Conservation (phyloP, 2,797 vertebrate species). For the Urosaurus nigricauda region DNA sequence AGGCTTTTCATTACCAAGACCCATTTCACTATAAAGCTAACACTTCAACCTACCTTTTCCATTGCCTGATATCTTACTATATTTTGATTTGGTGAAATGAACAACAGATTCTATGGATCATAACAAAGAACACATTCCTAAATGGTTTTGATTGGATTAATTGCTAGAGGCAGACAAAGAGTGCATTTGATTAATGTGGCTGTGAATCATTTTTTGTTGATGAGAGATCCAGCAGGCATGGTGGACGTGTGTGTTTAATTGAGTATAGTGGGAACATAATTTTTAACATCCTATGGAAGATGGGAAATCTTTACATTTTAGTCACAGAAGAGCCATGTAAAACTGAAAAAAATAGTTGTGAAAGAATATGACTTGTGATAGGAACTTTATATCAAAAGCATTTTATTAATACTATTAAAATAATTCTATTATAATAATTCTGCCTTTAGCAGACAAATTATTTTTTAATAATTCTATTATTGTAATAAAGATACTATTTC, state of each 20-base stretch:
- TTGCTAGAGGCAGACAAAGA: slow-evolving; percentile 15
- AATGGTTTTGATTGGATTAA: slow-evolving; percentile 11
- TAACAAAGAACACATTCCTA: neutral
- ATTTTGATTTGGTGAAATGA: slow-evolving; percentile 1
- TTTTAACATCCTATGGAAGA: neutral
- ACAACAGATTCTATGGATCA: neutral
- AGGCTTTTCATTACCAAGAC: neutral
- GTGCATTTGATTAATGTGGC: slow-evolving; percentile 17
- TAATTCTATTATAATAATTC: no score
- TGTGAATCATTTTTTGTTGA: neutral
- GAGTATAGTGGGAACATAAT: neutral
- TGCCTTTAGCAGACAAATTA: no score
- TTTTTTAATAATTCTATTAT: no score
- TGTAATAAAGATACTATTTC: neutral
- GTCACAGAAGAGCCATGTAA: neutral
- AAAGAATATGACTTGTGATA: neutral
- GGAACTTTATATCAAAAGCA: neutral
- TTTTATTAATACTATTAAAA: no score
- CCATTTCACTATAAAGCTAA: neutral
- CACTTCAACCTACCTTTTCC: neutral
- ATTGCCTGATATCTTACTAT: slow-evolving; percentile 1
- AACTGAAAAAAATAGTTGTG: neutral
- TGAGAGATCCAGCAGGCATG: neutral
- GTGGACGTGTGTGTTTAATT: neutral
- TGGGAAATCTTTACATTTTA: neutral